Evolutionary conservation across 2,113 vertebrate species (phyloP).

Genomic region (Mastomys coucha): DNA sequence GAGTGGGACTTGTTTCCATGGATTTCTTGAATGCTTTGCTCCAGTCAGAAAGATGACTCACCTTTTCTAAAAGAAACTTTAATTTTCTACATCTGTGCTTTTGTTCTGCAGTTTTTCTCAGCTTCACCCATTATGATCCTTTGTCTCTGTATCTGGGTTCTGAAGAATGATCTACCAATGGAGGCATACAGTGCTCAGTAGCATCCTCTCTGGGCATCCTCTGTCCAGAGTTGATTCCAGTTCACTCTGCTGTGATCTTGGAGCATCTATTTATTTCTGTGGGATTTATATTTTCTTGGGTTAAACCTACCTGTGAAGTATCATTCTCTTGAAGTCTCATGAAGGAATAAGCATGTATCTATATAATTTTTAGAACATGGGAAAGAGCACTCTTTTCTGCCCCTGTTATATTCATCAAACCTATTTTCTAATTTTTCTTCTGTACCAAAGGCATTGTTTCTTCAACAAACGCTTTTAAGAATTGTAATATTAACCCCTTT

Average conservation of each 20-base stretch:
- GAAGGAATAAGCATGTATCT: not conserved
- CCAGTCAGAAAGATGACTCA: not conserved
- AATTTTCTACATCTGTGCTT: not conserved
- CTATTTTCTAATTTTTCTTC: not conserved
- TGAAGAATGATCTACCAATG: not conserved
- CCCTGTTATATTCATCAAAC: not conserved
- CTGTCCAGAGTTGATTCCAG: not conserved
- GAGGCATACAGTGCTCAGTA: not conserved
- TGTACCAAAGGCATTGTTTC: not conserved
- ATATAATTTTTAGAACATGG: not conserved
- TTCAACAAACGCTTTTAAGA: not conserved
- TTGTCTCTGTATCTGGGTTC: not conserved
- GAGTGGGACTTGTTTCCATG: not conserved
- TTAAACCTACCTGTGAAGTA: not conserved
- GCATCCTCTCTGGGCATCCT: not conserved
- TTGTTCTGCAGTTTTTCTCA: not conserved
- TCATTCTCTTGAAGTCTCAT: not conserved
- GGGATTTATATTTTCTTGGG: not conserved
- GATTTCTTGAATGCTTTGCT: not conserved
- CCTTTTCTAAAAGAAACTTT: not conserved
- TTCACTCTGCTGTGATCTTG: not conserved
- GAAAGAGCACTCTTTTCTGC: not conserved
- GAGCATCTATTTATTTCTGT: not conserved
- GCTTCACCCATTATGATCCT: not conserved
- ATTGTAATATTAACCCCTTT: not conserved